These are phyloP conservation scores for Cynopterus sphinx DNA, from an alignment of 2,797 vertebrate species.

Conservation along the genomic window DNA sequence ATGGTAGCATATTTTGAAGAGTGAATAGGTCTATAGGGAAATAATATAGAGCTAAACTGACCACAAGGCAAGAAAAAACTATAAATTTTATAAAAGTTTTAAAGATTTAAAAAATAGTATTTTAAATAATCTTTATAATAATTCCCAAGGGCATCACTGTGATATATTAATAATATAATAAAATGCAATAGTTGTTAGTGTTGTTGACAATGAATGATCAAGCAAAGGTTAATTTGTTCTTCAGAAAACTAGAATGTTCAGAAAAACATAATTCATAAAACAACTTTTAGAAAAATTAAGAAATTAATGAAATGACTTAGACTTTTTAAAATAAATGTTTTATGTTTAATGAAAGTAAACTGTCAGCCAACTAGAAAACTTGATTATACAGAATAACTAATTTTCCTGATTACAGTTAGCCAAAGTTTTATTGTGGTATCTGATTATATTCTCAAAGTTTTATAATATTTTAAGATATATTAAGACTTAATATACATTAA, in stretches of 20 bases:
- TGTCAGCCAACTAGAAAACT: neutral
- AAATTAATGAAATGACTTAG: neutral
- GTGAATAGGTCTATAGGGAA: neutral
- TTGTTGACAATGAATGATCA: slow-evolving; percentile 5
- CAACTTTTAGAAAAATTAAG: slow-evolving; percentile 42
- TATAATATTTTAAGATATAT: slow-evolving; percentile 9
- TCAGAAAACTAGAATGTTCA: slow-evolving; percentile 1
- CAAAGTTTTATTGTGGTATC: slow-evolving; percentile 35
- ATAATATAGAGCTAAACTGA: neutral
- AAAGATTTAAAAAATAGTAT: neutral
- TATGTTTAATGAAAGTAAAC: slow-evolving; percentile 43
- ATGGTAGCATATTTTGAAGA: neutral
- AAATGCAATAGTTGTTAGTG: neutral
- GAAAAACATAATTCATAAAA: neutral
- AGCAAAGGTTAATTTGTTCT: slow-evolving; percentile 19
- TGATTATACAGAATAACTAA: slow-evolving; percentile 37
- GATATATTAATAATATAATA: neutral
- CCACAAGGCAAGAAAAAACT: neutral
- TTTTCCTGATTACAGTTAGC: slow-evolving; percentile 40
- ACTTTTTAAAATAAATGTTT: slow-evolving; percentile 1
- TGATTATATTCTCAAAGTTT: neutral
- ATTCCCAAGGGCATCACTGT: neutral
- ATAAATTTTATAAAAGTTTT: neutral
- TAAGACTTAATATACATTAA: too few species aligned
- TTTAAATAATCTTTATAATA: neutral